Conservation (phyloP, 2,113 vertebrate species). For the Chrysochloris asiatica region DNA sequence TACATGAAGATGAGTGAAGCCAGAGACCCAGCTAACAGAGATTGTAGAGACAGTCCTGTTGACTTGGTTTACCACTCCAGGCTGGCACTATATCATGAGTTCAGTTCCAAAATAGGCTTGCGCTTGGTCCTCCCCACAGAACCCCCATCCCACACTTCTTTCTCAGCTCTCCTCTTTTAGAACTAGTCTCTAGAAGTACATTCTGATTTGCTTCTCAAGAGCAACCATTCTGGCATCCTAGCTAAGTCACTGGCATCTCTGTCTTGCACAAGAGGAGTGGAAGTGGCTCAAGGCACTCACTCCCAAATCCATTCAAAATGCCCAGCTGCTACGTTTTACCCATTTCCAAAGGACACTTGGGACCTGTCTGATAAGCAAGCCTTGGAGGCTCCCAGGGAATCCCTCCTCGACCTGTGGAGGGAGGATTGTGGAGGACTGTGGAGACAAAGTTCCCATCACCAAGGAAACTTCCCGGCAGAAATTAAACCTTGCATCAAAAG, state of each 20-base stretch:
- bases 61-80: neutral
- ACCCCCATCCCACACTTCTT: neutral
- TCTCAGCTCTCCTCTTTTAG: neutral
- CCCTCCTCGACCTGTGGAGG: too few species aligned
- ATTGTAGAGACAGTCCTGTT: neutral
- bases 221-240: neutral
- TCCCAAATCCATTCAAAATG: neutral
- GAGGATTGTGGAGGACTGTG: too few species aligned
- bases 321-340: neutral
- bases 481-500: neutral
- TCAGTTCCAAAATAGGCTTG: neutral
- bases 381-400: neutral
- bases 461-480: neutral
- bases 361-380: too few species aligned
- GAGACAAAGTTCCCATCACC: neutral
- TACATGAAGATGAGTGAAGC: neutral
- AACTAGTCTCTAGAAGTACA: neutral
- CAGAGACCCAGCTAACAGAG: neutral
- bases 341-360: neutral
- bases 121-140: neutral
- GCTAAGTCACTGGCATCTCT: neutral
- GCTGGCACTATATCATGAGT: neutral
- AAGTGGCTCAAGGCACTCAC: neutral
- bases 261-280: neutral
- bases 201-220: neutral